A percentile compares a stretch with the other conserved stretches of the same genome.
phyloP scores from a whole-genome alignment of 1,140 invertebrate genomes.

The Pogonognathellus flavescens region DNA sequence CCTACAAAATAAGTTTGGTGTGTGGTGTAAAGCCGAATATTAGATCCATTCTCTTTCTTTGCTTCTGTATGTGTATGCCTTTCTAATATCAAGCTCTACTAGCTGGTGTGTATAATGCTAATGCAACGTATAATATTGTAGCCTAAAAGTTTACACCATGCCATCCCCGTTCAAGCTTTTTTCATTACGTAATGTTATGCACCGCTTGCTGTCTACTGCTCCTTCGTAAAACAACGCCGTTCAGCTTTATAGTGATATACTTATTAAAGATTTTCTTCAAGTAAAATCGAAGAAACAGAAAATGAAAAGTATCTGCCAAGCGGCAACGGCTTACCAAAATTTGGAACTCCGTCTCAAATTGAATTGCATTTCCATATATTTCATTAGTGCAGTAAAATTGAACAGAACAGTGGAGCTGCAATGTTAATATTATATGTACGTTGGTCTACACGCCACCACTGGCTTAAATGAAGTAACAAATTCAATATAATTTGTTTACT shows the following conservation, averaged over 20 bases:
- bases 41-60: slow-evolving; percentile 17
- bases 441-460: no score
- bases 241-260: not conserved
- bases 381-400: no score
- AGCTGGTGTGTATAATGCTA: not conserved
- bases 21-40: slow-evolving; percentile 8
- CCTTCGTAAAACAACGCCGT: no score
- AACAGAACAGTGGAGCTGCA: no score
- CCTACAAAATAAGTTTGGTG: not conserved
- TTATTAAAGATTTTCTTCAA: not conserved
- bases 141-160: not conserved
- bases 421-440: no score
- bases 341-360: no score
- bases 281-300: not conserved
- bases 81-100: not conserved
- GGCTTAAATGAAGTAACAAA: not conserved
- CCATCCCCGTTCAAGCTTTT: not conserved
- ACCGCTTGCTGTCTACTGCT: not conserved
- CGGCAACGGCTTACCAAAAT: no score
- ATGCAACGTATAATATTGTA: slow-evolving; percentile 8
- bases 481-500: not conserved
- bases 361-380: no score
- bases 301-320: slow-evolving; percentile 10
- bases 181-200: not conserved
- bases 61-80: not conserved